These are phyloP conservation scores for Crotalus viridis DNA, from an alignment of 2,113 vertebrate genomes.

Conservation along the genomic window DNA sequence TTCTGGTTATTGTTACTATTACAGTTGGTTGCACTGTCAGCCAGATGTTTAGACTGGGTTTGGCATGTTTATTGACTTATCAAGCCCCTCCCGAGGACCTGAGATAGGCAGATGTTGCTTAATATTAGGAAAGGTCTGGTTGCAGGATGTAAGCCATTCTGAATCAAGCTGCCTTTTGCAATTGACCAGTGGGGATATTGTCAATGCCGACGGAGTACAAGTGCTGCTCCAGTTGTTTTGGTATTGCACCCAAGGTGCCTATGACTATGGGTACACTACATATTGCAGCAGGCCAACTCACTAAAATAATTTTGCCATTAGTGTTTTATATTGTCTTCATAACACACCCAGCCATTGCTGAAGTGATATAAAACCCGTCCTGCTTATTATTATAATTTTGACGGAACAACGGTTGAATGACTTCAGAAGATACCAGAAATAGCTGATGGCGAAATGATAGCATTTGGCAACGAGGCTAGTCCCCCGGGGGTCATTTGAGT, in stretches of 20 bases:
- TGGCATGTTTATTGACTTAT: neutral
- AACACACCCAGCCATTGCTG: neutral
- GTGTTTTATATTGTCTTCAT: neutral
- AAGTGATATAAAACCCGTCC: neutral
- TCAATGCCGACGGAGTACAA: neutral
- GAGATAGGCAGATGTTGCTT: neutral
- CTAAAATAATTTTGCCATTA: neutral
- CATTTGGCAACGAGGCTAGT: neutral
- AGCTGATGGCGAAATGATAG: neutral
- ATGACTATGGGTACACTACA: neutral
- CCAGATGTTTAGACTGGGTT: neutral
- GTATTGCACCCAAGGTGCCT: neutral
- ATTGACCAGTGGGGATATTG: neutral
- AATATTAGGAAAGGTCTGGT: neutral
- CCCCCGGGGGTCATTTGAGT: neutral
- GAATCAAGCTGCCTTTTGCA: neutral
- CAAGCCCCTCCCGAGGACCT: neutral
- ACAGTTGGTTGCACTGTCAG: neutral
- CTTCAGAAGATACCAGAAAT: neutral
- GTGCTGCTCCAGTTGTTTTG: neutral
- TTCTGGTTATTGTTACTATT: neutral
- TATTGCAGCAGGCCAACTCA: neutral
- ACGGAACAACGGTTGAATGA: neutral
- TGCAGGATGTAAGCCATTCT: neutral
- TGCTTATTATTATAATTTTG: neutral